A percentile compares a stretch with the other conserved stretches of the same genome.
phyloP scores from a whole-genome alignment of 2,113 vertebrate genomes.

The Columba livia region DNA sequence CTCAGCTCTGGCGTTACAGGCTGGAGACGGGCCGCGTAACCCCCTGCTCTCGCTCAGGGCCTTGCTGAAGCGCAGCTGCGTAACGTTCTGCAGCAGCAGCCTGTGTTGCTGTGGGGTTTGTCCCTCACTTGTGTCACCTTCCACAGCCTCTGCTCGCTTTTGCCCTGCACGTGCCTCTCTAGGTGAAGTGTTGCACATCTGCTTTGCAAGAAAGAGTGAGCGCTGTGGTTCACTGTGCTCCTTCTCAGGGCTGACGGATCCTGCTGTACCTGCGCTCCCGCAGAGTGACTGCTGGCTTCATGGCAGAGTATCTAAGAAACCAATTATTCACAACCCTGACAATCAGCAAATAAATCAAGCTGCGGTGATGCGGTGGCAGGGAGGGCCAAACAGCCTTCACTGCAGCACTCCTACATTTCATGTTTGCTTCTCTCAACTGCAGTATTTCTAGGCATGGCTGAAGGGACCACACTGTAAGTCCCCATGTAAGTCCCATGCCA shows the following conservation, averaged over 20 bases:
- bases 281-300: not conserved
- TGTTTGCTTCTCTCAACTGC: not conserved
- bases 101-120: not conserved
- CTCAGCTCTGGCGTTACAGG: not conserved
- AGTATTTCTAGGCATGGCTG: not conserved
- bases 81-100: not conserved
- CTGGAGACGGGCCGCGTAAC: not conserved
- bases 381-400: not conserved
- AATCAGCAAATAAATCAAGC: not conserved
- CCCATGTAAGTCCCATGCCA: rapidly evolving
- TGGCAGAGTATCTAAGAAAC: not conserved
- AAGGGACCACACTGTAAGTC: not conserved
- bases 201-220: not conserved
- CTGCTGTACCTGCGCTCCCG: not conserved
- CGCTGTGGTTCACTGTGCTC: not conserved
- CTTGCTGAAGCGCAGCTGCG: not conserved
- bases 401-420: not conserved
- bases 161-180: not conserved
- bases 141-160: not conserved
- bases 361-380: rapidly evolving
- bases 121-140: not conserved
- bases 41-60: not conserved
- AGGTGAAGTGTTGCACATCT: rapidly evolving
- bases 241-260: not conserved
- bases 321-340: not conserved